phyloP scores from a whole-genome alignment of 1,140 invertebrate species.

The Bombus superbus region DNA sequence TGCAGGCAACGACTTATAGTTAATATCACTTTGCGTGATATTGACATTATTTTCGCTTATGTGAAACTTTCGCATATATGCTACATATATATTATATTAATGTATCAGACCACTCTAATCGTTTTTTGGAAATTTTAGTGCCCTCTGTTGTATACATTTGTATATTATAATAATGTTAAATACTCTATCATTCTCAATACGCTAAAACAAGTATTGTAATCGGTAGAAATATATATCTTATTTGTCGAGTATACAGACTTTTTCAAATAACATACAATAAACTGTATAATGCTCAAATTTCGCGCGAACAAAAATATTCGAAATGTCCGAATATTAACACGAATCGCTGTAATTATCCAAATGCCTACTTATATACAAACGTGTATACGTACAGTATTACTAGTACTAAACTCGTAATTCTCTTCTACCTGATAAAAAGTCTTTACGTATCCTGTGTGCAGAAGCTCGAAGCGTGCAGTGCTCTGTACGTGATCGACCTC shows the following conservation, averaged over 20 bases:
- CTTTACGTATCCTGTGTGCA: constrained; percentile 54
- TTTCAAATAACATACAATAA: too few relatives aligned
- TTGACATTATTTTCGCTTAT: not conserved
- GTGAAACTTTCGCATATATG: not conserved
- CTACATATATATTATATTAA: not conserved
- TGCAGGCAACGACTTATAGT: constrained; percentile 12
- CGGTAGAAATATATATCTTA: not conserved
- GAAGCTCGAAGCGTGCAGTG: not conserved
- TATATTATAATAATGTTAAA: not conserved
- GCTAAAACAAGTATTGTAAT: not conserved
- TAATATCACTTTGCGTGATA: not conserved
- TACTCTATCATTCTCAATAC: not conserved
- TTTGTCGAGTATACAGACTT: too few relatives aligned
- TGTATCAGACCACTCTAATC: too few relatives aligned
- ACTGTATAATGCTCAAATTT: too few relatives aligned
- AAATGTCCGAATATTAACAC: too few relatives aligned
- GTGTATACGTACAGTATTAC: too few relatives aligned
- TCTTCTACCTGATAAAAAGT: constrained; percentile 58
- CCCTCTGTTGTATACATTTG: too few relatives aligned
- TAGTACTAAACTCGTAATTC: not conserved
- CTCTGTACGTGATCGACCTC: not conserved
- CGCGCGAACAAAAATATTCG: too few relatives aligned
- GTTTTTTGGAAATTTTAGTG: not conserved
- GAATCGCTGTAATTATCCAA: too few relatives aligned
- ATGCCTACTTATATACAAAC: too few relatives aligned